Base-by-base conservation (phyloP, 1,140 invertebrate species). In the Euschistus heros region DNA sequence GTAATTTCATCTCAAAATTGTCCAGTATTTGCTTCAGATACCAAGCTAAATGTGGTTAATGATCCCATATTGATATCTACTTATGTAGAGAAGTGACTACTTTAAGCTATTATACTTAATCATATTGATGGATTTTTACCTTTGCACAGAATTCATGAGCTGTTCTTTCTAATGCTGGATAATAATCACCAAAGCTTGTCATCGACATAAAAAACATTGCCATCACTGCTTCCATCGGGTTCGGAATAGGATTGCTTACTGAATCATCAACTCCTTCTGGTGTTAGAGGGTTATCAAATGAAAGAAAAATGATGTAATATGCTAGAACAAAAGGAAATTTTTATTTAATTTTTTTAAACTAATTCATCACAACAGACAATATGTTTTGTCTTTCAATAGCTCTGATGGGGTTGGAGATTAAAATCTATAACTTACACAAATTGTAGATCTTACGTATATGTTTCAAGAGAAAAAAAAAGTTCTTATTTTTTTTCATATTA, bases 171-270 rank as follows among this genome's bases (percentile, higher is more conserved):
- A 97, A 92, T 0, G 91, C 86, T 2, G 84, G 83, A 74, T 93
- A 98, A 72, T 96, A 94, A 73, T 94, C 91, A 0, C 91, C 93
- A 74, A 98, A 98, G 69, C 95, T 95, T 2, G 94, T 93, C 69
- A 98, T 81, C 0, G 94, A 98, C 91, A 98, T 97, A 26, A 98
- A 81, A 73, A 98, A 97, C 92, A 97, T 95, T 1, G 90, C 91
- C 83, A 98, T 91, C 13, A 98, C 83, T 14, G 93, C 92, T 75
- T 98, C 94, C 74, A 90, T 85, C 0, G 94, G 91, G 17, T 86
- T 91, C 0, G 88, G 86, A 83, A 93, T 88, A 0, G 91, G 91
- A 78, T 93, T 93, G 24, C 83, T 80, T 0, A 71, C 68, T 1
- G 71, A 68, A 46, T 75, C 74, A 57, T 75, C 74, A 6, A 72